These are phyloP conservation scores for Neolamprologus falcicula DNA, from an alignment of 2,113 vertebrate genomes.

Conservation along the genomic window DNA sequence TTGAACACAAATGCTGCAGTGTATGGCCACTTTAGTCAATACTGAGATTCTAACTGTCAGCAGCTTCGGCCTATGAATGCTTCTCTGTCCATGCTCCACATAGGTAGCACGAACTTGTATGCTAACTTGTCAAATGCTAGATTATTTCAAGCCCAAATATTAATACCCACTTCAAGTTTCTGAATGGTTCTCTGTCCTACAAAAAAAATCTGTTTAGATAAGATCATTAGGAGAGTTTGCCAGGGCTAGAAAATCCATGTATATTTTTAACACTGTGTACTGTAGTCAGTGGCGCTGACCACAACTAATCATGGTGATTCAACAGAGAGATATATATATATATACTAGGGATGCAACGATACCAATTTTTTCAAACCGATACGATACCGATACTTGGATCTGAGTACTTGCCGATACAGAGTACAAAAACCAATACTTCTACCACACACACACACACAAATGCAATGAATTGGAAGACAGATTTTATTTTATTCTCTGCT, in stretches of 20 bases:
- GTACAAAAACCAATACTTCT: no score
- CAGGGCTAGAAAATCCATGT: conserved; percentile 21
- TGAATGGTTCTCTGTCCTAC: conserved; percentile 46
- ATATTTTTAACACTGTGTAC: conserved; percentile 44
- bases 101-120: background rate
- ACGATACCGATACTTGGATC: no score
- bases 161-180: conserved; percentile 17
- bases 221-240: conserved; percentile 2
- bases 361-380: no score
- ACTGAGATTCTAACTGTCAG: background rate
- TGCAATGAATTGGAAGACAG: no score
- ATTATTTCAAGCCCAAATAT: conserved; percentile 42
- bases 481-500: accelerated
- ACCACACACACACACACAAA: no score
- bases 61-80: conserved; percentile 19
- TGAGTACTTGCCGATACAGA: no score
- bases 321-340: background rate
- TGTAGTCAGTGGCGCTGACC: background rate
- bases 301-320: background rate
- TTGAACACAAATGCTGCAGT: background rate
- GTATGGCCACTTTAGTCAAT: background rate
- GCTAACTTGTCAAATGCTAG: conserved; percentile 1
- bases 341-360: no score
- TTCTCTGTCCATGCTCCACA: conserved; percentile 14
- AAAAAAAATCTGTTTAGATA: conserved; percentile 36